Percentiles rank a stretch among this genome's conserved stretches.
Conservation (phyloP, 2,888 invertebrate species). For the Parascotia fuliginaria region DNA sequence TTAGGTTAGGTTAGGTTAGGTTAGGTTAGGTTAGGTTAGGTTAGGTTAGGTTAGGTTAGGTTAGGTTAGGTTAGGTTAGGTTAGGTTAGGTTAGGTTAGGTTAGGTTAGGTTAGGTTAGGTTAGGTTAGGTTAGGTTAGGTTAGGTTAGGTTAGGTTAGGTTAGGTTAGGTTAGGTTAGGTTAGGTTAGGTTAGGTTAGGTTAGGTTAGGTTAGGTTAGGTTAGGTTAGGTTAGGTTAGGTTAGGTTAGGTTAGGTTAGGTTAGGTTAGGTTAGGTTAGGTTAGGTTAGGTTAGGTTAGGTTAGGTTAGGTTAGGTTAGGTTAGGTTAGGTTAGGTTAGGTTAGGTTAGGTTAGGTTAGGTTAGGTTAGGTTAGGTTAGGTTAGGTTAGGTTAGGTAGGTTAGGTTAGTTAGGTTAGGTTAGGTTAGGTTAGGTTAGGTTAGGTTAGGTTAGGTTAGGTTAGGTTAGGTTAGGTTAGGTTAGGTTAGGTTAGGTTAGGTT, state of each 20-base stretch:
- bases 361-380: conserved; percentile 9
- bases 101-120: conserved; percentile 43
- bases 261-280: conserved; percentile 14
- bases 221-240: conserved; percentile 28
- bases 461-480: conserved; percentile 17
- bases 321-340: conserved; percentile 9
- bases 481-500: conserved; percentile 14
- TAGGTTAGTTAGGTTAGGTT: too few relatives aligned
- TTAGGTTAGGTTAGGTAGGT: too few relatives aligned
- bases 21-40: conserved; percentile 39
- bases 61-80: conserved; percentile 36
- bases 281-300: neutral
- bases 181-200: conserved; percentile 31
- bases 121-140: conserved; percentile 42
- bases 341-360: conserved; percentile 9
- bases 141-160: conserved; percentile 44
- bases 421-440: conserved; percentile 9
- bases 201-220: conserved; percentile 32
- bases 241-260: conserved; percentile 15
- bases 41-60: conserved; percentile 37
- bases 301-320: conserved; percentile 8
- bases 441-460: conserved; percentile 10
- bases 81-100: conserved; percentile 37
- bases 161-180: conserved; percentile 35
- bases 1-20: conserved; percentile 37